These are phyloP conservation scores for Pipra filicauda DNA, from an alignment of 2,113 vertebrate genomes.

Conservation along the genomic window DNA sequence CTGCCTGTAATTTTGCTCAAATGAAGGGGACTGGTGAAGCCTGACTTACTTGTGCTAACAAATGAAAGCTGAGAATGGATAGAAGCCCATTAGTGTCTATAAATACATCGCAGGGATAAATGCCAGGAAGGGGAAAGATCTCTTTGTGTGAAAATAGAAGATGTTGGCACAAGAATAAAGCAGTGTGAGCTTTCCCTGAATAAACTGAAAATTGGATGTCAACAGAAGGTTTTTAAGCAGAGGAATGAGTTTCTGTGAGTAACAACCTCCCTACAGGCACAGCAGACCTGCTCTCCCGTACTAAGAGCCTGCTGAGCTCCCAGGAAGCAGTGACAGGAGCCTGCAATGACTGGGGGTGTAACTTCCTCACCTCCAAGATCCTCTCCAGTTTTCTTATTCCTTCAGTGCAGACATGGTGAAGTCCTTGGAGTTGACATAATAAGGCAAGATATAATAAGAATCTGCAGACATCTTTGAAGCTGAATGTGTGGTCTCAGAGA, in stretches of 20 bases:
- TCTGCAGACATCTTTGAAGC: not conserved
- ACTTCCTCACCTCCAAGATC: not conserved
- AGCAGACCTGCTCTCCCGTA: not conserved
- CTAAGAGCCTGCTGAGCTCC: not conserved
- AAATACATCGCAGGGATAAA: conserved; percentile 35
- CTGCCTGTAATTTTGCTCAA: not conserved
- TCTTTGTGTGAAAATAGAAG: conserved; percentile 38
- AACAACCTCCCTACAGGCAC: not conserved
- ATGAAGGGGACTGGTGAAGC: not conserved
- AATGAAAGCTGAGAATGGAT: not conserved
- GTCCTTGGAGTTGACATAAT: not conserved
- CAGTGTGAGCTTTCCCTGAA: not conserved
- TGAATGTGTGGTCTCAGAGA: not conserved
- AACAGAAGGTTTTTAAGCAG: conserved; percentile 22
- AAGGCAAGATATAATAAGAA: not conserved
- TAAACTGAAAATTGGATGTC: conserved; percentile 26
- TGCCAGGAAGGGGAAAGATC: conserved; percentile 15
- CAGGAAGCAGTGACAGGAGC: not conserved
- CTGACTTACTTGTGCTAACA: not conserved
- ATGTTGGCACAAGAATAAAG: conserved; percentile 31
- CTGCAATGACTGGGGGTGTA: not conserved
- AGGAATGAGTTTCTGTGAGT: not conserved
- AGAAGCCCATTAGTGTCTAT: conserved; percentile 25
- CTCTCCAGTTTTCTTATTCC: not conserved
- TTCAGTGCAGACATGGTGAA: not conserved